Percentiles rank a stretch among this genome's conserved stretches.
phyloP scores from a whole-genome alignment of 2,113 vertebrate species.

The Nannospalax galili region DNA sequence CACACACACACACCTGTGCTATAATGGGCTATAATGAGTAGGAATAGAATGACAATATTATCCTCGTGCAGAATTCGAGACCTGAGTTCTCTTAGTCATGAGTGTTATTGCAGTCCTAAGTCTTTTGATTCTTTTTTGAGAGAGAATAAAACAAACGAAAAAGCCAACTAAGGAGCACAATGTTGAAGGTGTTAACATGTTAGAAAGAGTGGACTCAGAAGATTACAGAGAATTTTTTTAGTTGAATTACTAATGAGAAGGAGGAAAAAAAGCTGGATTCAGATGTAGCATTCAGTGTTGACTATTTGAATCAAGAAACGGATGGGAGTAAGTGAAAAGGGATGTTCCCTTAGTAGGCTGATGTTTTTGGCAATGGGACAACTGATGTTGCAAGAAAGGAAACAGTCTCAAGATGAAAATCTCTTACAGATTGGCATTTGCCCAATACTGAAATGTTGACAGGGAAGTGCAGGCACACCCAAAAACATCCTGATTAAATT shows the following conservation, averaged over 20 bases:
- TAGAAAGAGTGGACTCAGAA: not conserved
- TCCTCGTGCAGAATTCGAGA: not conserved
- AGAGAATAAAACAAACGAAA: constrained; percentile 7
- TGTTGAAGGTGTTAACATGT: not conserved
- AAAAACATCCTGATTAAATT: constrained; percentile 79
- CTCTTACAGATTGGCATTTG: constrained; percentile 81
- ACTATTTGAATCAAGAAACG: constrained; percentile 79
- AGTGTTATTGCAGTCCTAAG: not conserved
- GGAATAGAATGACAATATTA: constrained; percentile 30
- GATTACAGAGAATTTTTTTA: constrained; percentile 1
- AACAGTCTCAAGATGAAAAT: constrained; percentile 82
- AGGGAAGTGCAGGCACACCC: constrained; percentile 80
- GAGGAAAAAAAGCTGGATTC: not conserved
- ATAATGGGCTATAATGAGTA: not conserved
- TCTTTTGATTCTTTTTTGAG: not conserved
- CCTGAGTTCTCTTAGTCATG: not conserved
- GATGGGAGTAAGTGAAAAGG: constrained; percentile 76
- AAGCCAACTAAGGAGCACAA: not conserved
- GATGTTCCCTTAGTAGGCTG: constrained; percentile 77
- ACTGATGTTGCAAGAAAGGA: constrained; percentile 84
- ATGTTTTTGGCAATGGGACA: constrained; percentile 84
- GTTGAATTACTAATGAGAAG: not conserved
- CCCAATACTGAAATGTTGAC: constrained; percentile 78
- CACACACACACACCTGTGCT: not conserved
- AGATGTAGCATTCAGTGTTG: constrained; percentile 59